These are phyloP conservation scores for Atlantisia rogersi DNA, from an alignment of 2,113 vertebrate genomes.

Conservation along the genomic window DNA sequence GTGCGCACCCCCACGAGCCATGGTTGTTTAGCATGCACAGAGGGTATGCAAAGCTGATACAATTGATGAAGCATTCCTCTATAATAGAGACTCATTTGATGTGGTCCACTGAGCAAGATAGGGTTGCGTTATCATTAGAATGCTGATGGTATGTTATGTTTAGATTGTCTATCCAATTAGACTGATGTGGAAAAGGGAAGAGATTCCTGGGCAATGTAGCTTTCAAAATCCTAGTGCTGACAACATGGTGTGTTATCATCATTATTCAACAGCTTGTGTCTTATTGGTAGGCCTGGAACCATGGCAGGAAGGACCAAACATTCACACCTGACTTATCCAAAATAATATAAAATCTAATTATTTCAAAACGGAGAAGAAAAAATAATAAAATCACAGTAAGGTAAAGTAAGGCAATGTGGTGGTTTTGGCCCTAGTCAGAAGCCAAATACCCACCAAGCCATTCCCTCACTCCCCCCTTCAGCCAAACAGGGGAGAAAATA, in stretches of 20 bases:
- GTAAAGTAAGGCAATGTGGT: background rate
- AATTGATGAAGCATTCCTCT: background rate
- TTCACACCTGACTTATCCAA: background rate
- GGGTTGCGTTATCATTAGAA: background rate
- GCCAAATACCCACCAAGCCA: no score
- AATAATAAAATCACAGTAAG: background rate
- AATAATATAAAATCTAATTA: background rate
- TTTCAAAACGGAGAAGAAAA: background rate
- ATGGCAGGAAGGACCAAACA: background rate
- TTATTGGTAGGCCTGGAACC: background rate
- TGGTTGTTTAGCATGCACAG: background rate
- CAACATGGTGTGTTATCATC: background rate
- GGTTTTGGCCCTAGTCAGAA: no score
- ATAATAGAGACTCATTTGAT: background rate
- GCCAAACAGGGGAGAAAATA: no score
- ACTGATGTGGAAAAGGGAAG: background rate
- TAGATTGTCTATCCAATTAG: background rate
- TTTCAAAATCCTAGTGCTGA: background rate
- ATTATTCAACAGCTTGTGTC: background rate
- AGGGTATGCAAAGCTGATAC: background rate
- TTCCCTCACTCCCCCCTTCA: no score
- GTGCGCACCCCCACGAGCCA: background rate
- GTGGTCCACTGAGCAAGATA: background rate
- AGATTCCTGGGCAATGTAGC: background rate
- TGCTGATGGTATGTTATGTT: background rate